phyloP scores from a whole-genome alignment of 2,888 invertebrate species.

The Creontiades dilutus region DNA sequence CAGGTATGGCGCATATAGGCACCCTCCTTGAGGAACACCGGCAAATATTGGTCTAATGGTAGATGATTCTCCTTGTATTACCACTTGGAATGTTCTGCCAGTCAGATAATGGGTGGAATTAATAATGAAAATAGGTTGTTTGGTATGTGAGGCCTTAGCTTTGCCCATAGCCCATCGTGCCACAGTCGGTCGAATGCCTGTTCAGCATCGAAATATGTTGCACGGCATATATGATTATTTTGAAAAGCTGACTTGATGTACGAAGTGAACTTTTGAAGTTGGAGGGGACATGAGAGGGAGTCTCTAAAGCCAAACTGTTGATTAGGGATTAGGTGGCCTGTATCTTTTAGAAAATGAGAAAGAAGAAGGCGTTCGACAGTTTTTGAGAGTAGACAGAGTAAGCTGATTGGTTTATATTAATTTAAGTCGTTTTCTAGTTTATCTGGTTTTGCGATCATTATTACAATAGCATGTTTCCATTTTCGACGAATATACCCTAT shows the following conservation, averaged over 20 bases:
- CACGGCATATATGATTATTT: background rate
- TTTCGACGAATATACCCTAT: too few species aligned
- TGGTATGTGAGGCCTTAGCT: background rate
- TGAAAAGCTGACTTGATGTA: background rate
- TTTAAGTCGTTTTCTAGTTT: too few species aligned
- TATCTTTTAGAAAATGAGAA: too few species aligned
- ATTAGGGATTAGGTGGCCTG: too few species aligned
- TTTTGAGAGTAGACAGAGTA: too few species aligned
- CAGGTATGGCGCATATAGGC: too few species aligned
- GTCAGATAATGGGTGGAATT: background rate
- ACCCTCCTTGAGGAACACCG: too few species aligned
- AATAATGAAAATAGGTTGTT: background rate
- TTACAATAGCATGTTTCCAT: too few species aligned
- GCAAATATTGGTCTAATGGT: background rate
- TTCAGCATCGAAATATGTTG: background rate
- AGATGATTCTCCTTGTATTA: background rate
- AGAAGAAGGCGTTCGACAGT: too few species aligned
- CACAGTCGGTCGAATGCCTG: background rate
- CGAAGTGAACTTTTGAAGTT: background rate
- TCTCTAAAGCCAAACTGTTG: too few species aligned
- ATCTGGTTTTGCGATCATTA: too few species aligned
- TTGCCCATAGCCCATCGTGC: background rate
- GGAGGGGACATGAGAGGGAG: background rate
- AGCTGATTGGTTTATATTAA: too few species aligned
- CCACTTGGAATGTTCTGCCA: slow-evolving; percentile 8